Percentiles rank a stretch among this genome's conserved stretches.
phyloP scores from a whole-genome alignment of 2,797 vertebrate species.

The Gallirallus australis region DNA sequence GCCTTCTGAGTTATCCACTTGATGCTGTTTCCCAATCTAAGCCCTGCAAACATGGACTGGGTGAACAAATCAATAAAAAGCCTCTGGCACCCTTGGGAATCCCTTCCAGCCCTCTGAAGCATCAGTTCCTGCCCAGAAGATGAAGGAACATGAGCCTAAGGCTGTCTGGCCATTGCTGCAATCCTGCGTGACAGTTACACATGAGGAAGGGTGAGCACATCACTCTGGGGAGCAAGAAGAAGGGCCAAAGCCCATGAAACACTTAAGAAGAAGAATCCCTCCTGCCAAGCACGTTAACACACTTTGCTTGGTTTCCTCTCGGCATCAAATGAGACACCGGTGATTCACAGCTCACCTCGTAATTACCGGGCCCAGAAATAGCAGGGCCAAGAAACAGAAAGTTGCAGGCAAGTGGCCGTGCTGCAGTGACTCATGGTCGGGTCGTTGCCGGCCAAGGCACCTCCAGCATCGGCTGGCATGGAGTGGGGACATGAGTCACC shows the following conservation, averaged over 20 bases:
- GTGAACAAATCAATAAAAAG: not conserved
- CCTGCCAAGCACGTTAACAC: conserved; percentile 49
- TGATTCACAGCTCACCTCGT: conserved; percentile 69
- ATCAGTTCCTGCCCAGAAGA: not conserved
- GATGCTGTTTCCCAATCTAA: not conserved
- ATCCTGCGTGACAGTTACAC: conserved; percentile 9
- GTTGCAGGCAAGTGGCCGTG: not conserved
- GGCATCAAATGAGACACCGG: conserved; percentile 3
- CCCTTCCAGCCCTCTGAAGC: not conserved
- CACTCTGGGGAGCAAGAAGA: conserved; percentile 1
- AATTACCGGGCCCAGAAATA: conserved; percentile 39
- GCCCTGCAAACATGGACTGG: not conserved
- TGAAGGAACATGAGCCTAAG: not conserved
- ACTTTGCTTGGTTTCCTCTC: conserved; percentile 47
- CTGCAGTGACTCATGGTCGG: conserved; percentile 51
- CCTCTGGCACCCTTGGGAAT: not conserved
- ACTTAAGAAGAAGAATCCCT: conserved; percentile 19
- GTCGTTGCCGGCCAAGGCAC: not conserved
- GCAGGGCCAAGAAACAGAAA: conserved; percentile 34
- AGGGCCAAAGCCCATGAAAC: conserved; percentile 29
- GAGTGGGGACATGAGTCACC: not conserved
- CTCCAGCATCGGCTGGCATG: not conserved
- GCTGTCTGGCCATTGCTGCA: not conserved
- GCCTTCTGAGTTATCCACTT: not conserved
- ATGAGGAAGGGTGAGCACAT: conserved; percentile 41